A percentile compares a stretch with the other conserved stretches of the same genome.
Evolutionary conservation across 2,888 invertebrate genomes (phyloP).

Genomic region (Netelia fuscicornis): DNA sequence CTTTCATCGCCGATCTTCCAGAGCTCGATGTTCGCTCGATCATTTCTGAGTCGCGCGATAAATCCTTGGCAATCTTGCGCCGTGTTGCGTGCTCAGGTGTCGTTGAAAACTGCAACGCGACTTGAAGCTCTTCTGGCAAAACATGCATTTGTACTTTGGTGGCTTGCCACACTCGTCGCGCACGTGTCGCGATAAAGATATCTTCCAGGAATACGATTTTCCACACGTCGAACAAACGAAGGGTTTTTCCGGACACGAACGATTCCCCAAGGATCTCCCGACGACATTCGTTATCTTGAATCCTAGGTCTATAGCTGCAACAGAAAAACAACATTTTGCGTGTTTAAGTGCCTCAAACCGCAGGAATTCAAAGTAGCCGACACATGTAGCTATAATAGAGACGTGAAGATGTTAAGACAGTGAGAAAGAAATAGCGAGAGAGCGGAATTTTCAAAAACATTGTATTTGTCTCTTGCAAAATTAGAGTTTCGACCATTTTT

Average conservation of each 20-base stretch:
- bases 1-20: neutral
- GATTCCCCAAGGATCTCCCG: neutral
- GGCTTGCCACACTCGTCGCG: slow-evolving; percentile 83
- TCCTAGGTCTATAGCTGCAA: slow-evolving; percentile 41
- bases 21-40: neutral
- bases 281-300: slow-evolving; percentile 15
- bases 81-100: slow-evolving; percentile 74
- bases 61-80: slow-evolving; percentile 41
- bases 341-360: neutral
- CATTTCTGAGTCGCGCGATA: slow-evolving; percentile 28
- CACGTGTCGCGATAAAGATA: slow-evolving; percentile 85
- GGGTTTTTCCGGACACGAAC: slow-evolving; percentile 22
- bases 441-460: neutral
- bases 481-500: neutral
- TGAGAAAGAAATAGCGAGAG: neutral
- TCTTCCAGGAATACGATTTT: slow-evolving; percentile 89
- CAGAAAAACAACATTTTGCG: slow-evolving; percentile 27
- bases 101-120: slow-evolving; percentile 77
- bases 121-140: slow-evolving; percentile 81
- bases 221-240: slow-evolving; percentile 86
- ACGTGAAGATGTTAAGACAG: neutral
- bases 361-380: neutral
- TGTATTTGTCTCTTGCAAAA: neutral
- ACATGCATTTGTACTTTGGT: slow-evolving; percentile 81
- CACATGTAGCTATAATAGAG: neutral